Evolutionary conservation across 2,888 invertebrate species (phyloP).

Genomic region (Calameuta idolon): DNA sequence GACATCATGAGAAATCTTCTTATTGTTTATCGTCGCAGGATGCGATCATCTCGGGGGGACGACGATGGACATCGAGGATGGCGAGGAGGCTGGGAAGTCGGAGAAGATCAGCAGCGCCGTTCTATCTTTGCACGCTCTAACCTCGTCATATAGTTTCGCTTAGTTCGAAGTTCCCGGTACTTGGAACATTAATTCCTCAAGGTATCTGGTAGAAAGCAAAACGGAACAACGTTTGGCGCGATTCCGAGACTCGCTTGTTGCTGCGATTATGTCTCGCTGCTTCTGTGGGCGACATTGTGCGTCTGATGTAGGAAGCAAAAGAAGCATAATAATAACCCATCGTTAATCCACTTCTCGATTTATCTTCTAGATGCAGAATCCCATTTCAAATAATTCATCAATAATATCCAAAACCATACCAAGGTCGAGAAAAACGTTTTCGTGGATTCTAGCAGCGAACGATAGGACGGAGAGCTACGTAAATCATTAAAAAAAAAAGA

Average conservation of each 20-base stretch:
- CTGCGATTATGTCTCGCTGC: not conserved
- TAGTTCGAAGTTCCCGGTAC: not conserved
- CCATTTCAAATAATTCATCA: not conserved
- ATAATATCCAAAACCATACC: not conserved
- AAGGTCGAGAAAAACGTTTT: not conserved
- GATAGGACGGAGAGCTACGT: not conserved
- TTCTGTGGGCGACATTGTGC: not conserved
- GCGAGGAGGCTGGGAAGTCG: not conserved
- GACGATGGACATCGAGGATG: not conserved
- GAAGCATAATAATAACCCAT: not conserved
- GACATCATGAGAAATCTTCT: not conserved
- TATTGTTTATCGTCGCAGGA: not conserved
- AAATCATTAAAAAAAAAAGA: not conserved
- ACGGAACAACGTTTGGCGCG: not conserved
- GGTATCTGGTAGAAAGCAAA: not conserved
- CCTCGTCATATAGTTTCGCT: not conserved
- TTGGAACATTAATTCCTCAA: not conserved
- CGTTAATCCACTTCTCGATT: not conserved
- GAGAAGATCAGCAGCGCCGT: not conserved
- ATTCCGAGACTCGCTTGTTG: not conserved
- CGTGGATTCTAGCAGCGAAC: not conserved
- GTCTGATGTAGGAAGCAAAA: not conserved
- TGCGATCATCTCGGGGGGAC: not conserved
- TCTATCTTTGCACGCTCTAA: not conserved
- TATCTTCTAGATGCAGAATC: not conserved